phyloP scores from a whole-genome alignment of 2,888 invertebrate genomes.

The Clitarchus hookeri region DNA sequence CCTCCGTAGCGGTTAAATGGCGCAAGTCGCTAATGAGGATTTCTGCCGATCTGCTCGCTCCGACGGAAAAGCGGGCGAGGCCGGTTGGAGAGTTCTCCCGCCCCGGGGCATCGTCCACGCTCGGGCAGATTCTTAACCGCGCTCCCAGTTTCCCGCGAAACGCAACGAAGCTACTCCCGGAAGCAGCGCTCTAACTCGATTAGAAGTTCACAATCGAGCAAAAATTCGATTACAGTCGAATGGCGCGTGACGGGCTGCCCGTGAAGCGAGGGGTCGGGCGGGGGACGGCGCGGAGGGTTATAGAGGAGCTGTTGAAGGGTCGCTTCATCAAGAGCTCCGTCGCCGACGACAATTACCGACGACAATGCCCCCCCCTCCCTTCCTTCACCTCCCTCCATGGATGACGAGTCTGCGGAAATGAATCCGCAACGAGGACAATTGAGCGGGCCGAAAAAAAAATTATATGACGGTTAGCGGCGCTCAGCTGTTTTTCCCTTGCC shows the following conservation, averaged over 20 bases:
- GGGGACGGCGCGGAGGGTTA: neutral
- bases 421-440: neutral
- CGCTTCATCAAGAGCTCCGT: neutral
- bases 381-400: neutral
- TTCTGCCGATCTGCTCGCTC: no score
- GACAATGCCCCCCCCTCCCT: neutral
- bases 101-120: neutral
- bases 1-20: no score
- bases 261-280: neutral
- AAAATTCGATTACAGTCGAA: constrained; percentile 9
- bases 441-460: neutral
- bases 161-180: neutral
- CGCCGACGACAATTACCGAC: neutral
- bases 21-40: no score
- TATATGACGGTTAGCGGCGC: no score
- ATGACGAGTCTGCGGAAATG: neutral
- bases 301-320: neutral
- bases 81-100: no score
- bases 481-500: no score
- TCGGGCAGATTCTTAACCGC: neutral
- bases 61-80: no score
- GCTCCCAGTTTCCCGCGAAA: neutral
- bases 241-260: neutral
- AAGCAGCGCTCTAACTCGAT: neutral
- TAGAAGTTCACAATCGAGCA: constrained; percentile 4